Evolutionary conservation across 2,113 vertebrate genomes (phyloP).

Genomic region (Chlamydotis undulata): DNA sequence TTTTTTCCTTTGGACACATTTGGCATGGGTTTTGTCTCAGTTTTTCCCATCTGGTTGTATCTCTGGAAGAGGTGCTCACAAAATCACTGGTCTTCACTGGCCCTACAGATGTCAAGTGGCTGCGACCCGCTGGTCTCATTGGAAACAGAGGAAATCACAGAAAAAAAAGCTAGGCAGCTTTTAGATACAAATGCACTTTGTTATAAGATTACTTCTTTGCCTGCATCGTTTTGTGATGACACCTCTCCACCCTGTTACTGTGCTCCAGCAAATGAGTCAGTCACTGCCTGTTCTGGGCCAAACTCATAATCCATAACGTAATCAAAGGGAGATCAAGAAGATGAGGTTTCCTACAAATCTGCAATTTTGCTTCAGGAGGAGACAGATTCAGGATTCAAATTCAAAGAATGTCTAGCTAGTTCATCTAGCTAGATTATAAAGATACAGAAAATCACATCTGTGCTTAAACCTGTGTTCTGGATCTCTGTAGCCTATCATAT

Average conservation of each 20-base stretch:
- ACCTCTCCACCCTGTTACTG: neutral
- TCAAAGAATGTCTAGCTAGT: neutral
- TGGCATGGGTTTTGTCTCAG: accelerated
- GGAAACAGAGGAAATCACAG: neutral
- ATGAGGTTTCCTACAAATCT: neutral
- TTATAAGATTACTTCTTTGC: neutral
- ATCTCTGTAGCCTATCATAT: neutral
- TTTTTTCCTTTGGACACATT: neutral
- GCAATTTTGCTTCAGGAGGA: neutral
- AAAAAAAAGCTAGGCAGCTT: neutral
- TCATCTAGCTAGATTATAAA: neutral
- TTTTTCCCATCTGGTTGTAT: neutral
- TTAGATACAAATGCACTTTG: neutral
- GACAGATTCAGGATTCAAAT: neutral
- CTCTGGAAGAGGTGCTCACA: neutral
- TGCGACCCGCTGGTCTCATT: neutral
- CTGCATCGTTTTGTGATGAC: neutral
- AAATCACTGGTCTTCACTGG: neutral
- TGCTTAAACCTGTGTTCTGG: neutral
- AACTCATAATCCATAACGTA: neutral
- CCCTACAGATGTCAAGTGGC: neutral
- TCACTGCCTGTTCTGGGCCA: neutral
- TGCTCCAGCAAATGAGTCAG: neutral
- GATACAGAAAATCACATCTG: neutral
- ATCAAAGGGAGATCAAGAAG: neutral